Evolutionary conservation across 2,113 vertebrate species (phyloP).

Genomic region (Syngnathus floridae): DNA sequence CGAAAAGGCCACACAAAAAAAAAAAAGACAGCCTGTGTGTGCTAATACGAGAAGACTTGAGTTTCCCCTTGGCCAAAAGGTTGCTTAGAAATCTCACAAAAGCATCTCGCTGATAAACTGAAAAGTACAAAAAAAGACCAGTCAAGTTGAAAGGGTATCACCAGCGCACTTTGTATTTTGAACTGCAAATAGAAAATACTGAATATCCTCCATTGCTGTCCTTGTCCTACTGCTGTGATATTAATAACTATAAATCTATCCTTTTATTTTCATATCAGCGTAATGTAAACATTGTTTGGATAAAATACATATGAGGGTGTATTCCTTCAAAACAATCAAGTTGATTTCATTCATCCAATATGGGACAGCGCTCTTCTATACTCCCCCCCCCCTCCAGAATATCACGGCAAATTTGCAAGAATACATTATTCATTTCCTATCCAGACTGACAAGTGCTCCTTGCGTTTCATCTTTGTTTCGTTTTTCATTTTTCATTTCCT

Average conservation of each 20-base stretch:
- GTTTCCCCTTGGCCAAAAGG: background rate
- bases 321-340: background rate
- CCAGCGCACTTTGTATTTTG: background rate
- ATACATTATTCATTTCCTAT: conserved; percentile 65
- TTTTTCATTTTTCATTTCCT: conserved; percentile 65
- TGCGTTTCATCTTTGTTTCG: conserved; percentile 20
- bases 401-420: conserved; percentile 61
- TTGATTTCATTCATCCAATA: background rate
- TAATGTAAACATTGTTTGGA: background rate
- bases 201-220: background rate
- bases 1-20: background rate
- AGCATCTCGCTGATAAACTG: background rate
- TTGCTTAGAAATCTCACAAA: background rate
- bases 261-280: background rate
- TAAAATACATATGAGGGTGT: background rate
- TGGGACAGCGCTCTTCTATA: background rate
- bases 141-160: no score
- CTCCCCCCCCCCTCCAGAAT: conserved; percentile 31
- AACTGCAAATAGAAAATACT: background rate
- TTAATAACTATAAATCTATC: no score
- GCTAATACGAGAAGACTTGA: background rate
- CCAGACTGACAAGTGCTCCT: conserved; percentile 58
- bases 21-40: background rate
- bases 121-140: background rate
- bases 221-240: background rate